Evolutionary conservation across 2,888 invertebrate species (phyloP).

Genomic region (Orthonevra nobilis): DNA sequence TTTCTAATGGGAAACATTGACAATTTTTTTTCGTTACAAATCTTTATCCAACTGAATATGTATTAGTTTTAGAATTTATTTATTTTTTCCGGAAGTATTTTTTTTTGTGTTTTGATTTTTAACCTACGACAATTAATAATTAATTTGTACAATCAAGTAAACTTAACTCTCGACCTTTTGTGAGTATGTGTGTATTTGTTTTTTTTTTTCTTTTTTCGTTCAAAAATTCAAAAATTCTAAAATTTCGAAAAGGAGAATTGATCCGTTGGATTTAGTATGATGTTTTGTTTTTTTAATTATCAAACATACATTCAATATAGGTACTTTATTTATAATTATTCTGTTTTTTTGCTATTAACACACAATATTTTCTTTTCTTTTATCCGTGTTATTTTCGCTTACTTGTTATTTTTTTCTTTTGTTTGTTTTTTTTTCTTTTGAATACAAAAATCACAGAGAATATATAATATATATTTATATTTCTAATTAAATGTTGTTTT

Average conservation of each 20-base stretch:
- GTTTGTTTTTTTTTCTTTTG: conserved; percentile 65
- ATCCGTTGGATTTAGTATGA: too few relatives aligned
- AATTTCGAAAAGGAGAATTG: conserved; percentile 55
- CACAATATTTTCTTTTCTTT: conserved; percentile 50
- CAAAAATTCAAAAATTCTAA: too few relatives aligned
- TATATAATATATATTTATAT: conserved; percentile 68
- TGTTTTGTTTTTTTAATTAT: too few relatives aligned
- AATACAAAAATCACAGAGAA: conserved; percentile 71
- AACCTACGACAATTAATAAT: conserved; percentile 67
- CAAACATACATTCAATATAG: too few relatives aligned
- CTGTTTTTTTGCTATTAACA: conserved; percentile 9
- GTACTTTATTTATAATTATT: conserved; percentile 9
- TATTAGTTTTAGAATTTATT: conserved; percentile 68
- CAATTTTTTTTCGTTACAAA: conserved; percentile 53
- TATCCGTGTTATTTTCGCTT: conserved; percentile 33
- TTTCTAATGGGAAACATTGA: conserved; percentile 61
- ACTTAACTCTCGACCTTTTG: conserved; percentile 55
- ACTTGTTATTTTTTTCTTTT: conserved; percentile 36
- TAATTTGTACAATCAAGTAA: conserved; percentile 69
- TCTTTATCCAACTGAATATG: conserved; percentile 67
- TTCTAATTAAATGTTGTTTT: conserved; percentile 50
- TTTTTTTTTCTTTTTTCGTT: too few relatives aligned
- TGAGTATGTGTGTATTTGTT: too few relatives aligned
- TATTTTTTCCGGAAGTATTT: conserved; percentile 56
- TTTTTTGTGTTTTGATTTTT: conserved; percentile 35